Percentiles rank a stretch among this genome's conserved stretches.
Evolutionary conservation across 2,888 invertebrate genomes (phyloP).

Genomic region (Scaeva pyrastri): DNA sequence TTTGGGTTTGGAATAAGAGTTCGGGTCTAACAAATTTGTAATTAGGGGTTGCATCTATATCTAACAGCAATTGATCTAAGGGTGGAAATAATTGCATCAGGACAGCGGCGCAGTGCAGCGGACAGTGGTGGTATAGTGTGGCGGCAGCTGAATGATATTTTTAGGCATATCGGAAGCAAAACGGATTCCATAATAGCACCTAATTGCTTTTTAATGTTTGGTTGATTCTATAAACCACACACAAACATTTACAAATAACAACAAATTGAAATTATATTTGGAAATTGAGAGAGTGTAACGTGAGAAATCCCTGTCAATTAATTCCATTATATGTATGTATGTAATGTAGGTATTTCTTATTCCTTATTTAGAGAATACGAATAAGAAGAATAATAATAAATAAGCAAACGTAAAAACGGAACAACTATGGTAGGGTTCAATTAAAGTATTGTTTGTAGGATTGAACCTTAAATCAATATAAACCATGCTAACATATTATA

Average conservation of each 20-base stretch:
- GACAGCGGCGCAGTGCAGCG: background rate
- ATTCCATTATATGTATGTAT: too few relatives aligned
- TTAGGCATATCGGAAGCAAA: conserved; percentile 20
- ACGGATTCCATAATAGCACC: conserved; percentile 33
- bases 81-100: conserved; percentile 45
- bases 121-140: background rate
- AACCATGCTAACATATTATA: too few relatives aligned
- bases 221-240: conserved; percentile 41
- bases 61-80: conserved; percentile 61
- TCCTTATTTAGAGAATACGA: too few relatives aligned
- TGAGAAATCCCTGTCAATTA: too few relatives aligned
- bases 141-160: conserved; percentile 63
- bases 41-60: conserved; percentile 65
- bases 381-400: too few relatives aligned
- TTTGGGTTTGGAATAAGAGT: too few relatives aligned
- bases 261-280: background rate
- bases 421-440: too few relatives aligned
- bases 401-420: too few relatives aligned
- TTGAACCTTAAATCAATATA: too few relatives aligned
- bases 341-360: too few relatives aligned
- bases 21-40: conserved; percentile 53
- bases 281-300: too few relatives aligned
- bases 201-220: conserved; percentile 74
- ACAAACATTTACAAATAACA: background rate
- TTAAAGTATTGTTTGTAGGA: too few relatives aligned